Percentiles rank a stretch among this genome's conserved stretches.
phyloP scores from a whole-genome alignment of 2,888 invertebrate genomes.

The Dioctria linearis region DNA sequence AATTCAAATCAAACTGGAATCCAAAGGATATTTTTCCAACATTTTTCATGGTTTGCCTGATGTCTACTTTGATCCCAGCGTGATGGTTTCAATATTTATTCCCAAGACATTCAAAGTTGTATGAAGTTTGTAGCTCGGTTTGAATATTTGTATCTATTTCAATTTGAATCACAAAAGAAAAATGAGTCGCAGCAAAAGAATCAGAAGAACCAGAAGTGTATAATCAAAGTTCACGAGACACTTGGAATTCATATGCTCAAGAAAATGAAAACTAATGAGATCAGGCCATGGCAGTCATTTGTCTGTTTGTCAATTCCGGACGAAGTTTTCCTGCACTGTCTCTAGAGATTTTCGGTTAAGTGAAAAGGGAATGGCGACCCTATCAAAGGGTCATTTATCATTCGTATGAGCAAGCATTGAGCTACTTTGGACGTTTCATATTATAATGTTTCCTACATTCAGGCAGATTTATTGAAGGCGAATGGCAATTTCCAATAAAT shows the following conservation, averaged over 20 bases:
- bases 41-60: too few species aligned
- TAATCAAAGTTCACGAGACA: not conserved
- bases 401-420: conserved; percentile 3
- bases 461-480: conserved; percentile 35
- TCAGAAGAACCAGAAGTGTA: conserved; percentile 13
- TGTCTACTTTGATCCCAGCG: not conserved
- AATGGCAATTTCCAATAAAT: conserved; percentile 39
- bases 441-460: not conserved
- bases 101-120: conserved; percentile 4
- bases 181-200: conserved; percentile 13
- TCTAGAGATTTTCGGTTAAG: conserved; percentile 31
- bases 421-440: conserved; percentile 8
- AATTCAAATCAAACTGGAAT: too few species aligned
- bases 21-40: too few species aligned
- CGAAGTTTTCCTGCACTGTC: conserved; percentile 17
- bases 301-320: conserved; percentile 34
- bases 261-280: conserved; percentile 45
- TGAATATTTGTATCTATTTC: conserved; percentile 41
- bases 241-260: conserved; percentile 17
- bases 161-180: conserved; percentile 34
- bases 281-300: conserved; percentile 28
- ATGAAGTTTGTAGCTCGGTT: not conserved
- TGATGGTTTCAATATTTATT: not conserved
- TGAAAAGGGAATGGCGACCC: conserved; percentile 39
- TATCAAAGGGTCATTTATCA: conserved; percentile 41